These are phyloP conservation scores for Hipposideros larvatus DNA, from an alignment of 2,797 vertebrate genomes.

Conservation along the genomic window DNA sequence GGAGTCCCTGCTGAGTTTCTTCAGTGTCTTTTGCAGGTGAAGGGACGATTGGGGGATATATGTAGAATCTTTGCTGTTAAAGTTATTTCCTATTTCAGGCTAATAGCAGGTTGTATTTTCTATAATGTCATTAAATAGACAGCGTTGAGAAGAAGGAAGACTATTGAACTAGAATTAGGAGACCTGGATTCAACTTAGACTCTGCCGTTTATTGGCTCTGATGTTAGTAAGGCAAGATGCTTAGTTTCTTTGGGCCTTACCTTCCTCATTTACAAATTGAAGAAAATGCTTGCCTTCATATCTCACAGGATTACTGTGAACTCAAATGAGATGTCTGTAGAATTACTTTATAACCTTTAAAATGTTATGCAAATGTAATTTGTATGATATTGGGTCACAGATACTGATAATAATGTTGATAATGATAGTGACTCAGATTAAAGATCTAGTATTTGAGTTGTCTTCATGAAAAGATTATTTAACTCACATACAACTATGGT, in stretches of 20 bases:
- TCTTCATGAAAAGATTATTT: not conserved
- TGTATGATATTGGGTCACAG: slow-evolving; percentile 28
- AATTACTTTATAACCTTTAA: slow-evolving; percentile 54
- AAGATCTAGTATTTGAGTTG: slow-evolving; percentile 53
- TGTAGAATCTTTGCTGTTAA: slow-evolving; percentile 33
- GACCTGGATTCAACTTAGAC: not conserved
- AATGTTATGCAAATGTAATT: slow-evolving; percentile 24
- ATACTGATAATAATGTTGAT: slow-evolving; percentile 5
- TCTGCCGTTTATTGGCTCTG: not conserved
- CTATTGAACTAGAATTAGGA: slow-evolving; percentile 12
- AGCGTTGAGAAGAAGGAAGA: slow-evolving; percentile 15
- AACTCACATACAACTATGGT: not conserved
- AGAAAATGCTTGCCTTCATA: slow-evolving; percentile 46
- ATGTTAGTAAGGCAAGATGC: not conserved
- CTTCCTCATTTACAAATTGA: slow-evolving; percentile 50
- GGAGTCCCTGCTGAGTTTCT: slow-evolving; percentile 28
- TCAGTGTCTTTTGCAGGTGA: not conserved
- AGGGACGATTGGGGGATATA: slow-evolving; percentile 7
- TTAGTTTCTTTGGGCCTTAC: slow-evolving; percentile 35
- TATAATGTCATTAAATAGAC: slow-evolving; percentile 28
- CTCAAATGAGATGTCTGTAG: slow-evolving; percentile 12
- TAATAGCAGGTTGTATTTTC: slow-evolving; percentile 6
- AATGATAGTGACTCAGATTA: slow-evolving; percentile 19
- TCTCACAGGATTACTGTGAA: slow-evolving; percentile 40
- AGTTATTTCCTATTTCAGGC: slow-evolving; percentile 4